Evolutionary conservation across 1,140 invertebrate species (phyloP).

Genomic region (Archegozetes longisetosus): DNA sequence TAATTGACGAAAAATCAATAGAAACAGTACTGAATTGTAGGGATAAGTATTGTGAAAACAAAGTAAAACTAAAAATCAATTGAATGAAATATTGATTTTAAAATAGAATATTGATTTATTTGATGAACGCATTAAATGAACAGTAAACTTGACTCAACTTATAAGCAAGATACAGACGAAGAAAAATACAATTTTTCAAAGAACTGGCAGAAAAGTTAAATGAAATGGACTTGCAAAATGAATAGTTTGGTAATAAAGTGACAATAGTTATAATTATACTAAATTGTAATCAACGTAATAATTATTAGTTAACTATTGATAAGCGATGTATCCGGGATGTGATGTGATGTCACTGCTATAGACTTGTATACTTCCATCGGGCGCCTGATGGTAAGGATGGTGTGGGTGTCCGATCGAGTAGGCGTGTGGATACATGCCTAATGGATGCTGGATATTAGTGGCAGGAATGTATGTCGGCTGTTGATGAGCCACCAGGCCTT

Average conservation of each 20-base stretch:
- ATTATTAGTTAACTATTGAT: not conserved
- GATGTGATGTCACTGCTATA: not conserved
- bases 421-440: not conserved
- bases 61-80: not conserved
- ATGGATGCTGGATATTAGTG: not conserved
- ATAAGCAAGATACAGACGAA: not conserved
- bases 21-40: not conserved
- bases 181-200: not conserved
- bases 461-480: not conserved
- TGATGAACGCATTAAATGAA: not conserved
- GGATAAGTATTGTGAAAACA: not conserved
- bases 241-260: not conserved
- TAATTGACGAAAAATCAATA: not conserved
- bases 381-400: not conserved
- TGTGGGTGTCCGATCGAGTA: not conserved
- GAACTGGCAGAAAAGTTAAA: not conserved
- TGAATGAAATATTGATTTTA: not conserved
- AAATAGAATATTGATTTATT: not conserved
- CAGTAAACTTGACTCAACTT: not conserved
- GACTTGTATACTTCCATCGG: not conserved
- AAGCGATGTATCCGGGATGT: not conserved
- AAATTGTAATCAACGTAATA: not conserved
- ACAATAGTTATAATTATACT: not conserved
- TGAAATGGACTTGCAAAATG: not conserved
- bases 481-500: not conserved